Evolutionary conservation across 2,888 invertebrate species (phyloP).

Genomic region (Eutolmus rufibarbis): DNA sequence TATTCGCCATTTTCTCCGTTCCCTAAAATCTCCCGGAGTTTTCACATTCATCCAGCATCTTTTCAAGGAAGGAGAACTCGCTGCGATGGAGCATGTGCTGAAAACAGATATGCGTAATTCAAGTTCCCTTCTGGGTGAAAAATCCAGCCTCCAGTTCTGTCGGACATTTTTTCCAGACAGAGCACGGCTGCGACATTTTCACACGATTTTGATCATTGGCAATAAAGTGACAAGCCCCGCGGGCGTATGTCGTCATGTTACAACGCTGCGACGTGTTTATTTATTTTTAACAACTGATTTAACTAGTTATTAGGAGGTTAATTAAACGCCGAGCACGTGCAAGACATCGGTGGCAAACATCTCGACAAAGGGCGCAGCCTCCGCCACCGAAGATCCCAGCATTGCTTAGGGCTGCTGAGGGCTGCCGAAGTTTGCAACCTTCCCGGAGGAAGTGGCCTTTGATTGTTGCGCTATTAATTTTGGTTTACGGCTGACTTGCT

Average conservation of each 20-base stretch:
- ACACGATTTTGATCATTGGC: neutral
- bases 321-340: constrained; percentile 53
- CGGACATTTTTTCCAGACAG: neutral
- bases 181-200: neutral
- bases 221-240: constrained; percentile 20
- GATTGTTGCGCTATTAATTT: constrained; percentile 40
- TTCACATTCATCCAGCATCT: neutral
- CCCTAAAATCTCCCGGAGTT: neutral
- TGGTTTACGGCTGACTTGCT: constrained; percentile 34
- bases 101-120: constrained; percentile 10
- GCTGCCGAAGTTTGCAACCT: neutral
- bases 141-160: neutral
- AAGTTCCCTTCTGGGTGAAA: neutral
- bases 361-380: constrained; percentile 13
- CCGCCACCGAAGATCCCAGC: neutral
- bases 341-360: constrained; percentile 40
- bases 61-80: neutral
- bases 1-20: neutral
- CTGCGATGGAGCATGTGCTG: neutral
- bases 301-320: constrained; percentile 50
- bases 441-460: neutral
- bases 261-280: constrained; percentile 27
- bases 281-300: constrained; percentile 48
- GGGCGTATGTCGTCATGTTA: constrained; percentile 29
- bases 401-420: neutral